Percentiles rank a stretch among this genome's conserved stretches.
Evolutionary conservation across 2,113 vertebrate species (phyloP).

Genomic region (Triplophysa tibetana): DNA sequence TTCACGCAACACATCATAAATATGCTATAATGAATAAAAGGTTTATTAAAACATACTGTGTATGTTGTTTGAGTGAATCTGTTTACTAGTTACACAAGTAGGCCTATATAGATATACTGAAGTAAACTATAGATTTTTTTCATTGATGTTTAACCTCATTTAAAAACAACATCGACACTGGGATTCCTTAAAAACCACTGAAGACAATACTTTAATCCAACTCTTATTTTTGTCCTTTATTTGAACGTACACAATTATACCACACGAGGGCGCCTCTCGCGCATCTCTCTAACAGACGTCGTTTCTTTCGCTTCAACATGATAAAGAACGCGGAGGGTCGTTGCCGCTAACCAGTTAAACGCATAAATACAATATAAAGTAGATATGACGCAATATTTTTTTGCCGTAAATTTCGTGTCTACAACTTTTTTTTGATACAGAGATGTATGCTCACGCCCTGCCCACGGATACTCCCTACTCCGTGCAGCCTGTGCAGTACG

Average conservation of each 20-base stretch:
- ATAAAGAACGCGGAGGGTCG: not conserved
- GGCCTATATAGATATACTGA: too few species aligned
- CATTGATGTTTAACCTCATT: too few species aligned
- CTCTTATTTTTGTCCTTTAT: not conserved
- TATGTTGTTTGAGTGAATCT: too few species aligned
- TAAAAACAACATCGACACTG: too few species aligned
- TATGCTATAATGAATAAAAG: too few species aligned
- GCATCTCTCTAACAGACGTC: not conserved
- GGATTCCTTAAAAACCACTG: too few species aligned
- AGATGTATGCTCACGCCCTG: not conserved
- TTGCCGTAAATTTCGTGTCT: not conserved
- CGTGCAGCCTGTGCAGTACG: constrained; percentile 15
- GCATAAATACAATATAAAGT: not conserved
- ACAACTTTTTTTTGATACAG: not conserved
- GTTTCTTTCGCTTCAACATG: not conserved
- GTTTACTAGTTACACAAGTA: too few species aligned
- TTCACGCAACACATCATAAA: too few species aligned
- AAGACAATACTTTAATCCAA: not conserved
- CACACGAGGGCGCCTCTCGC: not conserved
- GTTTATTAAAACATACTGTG: too few species aligned
- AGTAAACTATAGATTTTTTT: too few species aligned
- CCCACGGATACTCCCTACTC: not conserved
- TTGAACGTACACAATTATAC: not conserved
- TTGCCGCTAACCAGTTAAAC: not conserved
- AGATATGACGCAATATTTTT: not conserved